These are phyloP conservation scores for Spisula solida DNA, from an alignment of 2,888 invertebrate genomes.

Conservation along the genomic window DNA sequence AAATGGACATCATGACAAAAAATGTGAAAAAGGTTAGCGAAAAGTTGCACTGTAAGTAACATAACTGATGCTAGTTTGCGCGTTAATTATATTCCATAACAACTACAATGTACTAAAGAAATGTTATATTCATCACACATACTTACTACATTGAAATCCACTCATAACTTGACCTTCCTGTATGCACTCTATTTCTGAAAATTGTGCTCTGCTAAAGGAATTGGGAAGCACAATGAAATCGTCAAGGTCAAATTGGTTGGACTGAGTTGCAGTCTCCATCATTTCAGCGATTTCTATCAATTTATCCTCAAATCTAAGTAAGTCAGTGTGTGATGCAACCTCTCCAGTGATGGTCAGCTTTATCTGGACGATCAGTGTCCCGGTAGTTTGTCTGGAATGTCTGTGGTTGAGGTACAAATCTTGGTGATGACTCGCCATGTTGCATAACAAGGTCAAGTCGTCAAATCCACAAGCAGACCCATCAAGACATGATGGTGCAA, in stretches of 20 bases:
- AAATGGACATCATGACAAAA: not conserved
- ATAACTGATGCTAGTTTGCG: no score
- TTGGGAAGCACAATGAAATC: not conserved
- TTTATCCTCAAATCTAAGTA: not conserved
- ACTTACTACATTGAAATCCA: conserved; percentile 32
- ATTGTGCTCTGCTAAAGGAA: not conserved
- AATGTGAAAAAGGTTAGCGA: not conserved
- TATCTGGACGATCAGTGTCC: not conserved
- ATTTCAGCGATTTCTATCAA: not conserved
- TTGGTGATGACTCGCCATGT: not conserved
- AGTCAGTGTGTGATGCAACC: not conserved
- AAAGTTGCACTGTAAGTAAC: no score
- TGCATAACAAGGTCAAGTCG: not conserved
- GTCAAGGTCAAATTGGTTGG: not conserved
- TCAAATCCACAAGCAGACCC: conserved; percentile 14
- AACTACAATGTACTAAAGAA: no score
- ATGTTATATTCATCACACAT: not conserved
- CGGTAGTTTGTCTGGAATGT: not conserved
- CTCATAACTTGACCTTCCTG: not conserved
- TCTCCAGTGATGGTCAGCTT: not conserved
- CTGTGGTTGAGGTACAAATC: not conserved
- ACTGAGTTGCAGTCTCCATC: not conserved
- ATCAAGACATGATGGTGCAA: not conserved
- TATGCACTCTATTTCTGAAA: not conserved
- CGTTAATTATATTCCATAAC: no score